A percentile compares a stretch with the other conserved stretches of the same genome.
Evolutionary conservation across 2,113 vertebrate species (phyloP).

Genomic region (Sylvia atricapilla): DNA sequence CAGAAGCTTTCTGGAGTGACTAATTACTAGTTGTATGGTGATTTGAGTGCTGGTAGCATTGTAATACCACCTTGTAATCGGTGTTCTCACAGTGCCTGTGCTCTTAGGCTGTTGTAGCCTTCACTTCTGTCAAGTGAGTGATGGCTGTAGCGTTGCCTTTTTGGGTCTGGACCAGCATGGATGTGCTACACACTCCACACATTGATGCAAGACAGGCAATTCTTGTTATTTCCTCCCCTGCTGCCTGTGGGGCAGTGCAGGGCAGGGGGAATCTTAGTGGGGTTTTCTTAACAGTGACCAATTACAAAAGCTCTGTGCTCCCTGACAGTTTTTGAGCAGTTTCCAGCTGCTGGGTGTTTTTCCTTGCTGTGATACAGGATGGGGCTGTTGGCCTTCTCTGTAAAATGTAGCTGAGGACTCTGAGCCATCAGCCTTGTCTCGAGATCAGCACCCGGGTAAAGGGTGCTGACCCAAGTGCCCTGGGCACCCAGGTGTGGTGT

Average conservation of each 20-base stretch:
- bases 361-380: neutral
- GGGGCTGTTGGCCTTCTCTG: neutral
- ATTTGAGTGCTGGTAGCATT: constrained; percentile 64
- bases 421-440: neutral
- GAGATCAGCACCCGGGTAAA: neutral
- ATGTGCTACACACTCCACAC: neutral
- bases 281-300: neutral
- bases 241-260: neutral
- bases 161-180: neutral
- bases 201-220: neutral
- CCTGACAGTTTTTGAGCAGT: neutral
- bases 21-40: constrained; percentile 61
- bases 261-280: neutral
- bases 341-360: neutral
- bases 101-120: constrained; percentile 36
- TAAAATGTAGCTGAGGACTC: neutral
- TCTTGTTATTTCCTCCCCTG: neutral
- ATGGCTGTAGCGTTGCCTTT: neutral
- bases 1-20: constrained; percentile 60
- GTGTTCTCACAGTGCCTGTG: constrained; percentile 39
- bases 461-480: neutral
- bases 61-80: constrained; percentile 53
- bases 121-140: constrained; percentile 48
- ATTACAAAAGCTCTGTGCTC: neutral
- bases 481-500: no score